These are phyloP conservation scores for Papilio xuthus DNA, from an alignment of 1,140 invertebrate species.

Conservation along the genomic window DNA sequence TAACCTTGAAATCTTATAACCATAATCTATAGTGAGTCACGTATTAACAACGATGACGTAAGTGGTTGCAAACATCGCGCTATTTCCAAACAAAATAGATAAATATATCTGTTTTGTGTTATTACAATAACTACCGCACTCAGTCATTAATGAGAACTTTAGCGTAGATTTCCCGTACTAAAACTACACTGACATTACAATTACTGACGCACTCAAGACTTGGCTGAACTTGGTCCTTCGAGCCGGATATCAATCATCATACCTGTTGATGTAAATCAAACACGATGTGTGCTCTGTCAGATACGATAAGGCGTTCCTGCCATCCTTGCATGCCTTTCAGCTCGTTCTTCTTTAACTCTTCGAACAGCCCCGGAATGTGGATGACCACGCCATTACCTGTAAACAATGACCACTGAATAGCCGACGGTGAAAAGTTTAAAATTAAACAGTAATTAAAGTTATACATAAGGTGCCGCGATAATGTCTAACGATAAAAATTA, in stretches of 20 bases:
- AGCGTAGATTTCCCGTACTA: neutral
- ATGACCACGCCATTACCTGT: conserved; percentile 99
- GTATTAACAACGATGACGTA: neutral
- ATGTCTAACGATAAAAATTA: no score
- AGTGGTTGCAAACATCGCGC: neutral
- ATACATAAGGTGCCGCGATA: no score
- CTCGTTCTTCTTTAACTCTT: conserved; percentile 96
- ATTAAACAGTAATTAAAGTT: neutral
- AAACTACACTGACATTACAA: no score
- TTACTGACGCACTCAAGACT: neutral
- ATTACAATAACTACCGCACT: no score
- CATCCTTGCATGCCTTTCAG: conserved; percentile 93
- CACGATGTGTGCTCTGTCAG: conserved; percentile 97
- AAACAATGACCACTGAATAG: conserved; percentile 46
- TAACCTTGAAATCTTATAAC: conserved; percentile 2
- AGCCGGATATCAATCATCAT: conserved; percentile 17
- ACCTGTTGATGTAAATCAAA: conserved; percentile 95
- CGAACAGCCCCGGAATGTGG: conserved; percentile 97
- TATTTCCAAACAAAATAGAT: neutral
- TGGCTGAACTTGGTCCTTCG: neutral
- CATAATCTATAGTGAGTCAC: neutral
- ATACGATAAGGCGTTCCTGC: conserved; percentile 94
- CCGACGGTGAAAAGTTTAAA: conserved; percentile 32
- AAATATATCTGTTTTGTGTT: neutral
- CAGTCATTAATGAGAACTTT: neutral